Evolutionary conservation across 2,888 invertebrate genomes (phyloP), one percentile per base, ranked within the genome.

Genomic region (Xylocampa areola): DNA sequence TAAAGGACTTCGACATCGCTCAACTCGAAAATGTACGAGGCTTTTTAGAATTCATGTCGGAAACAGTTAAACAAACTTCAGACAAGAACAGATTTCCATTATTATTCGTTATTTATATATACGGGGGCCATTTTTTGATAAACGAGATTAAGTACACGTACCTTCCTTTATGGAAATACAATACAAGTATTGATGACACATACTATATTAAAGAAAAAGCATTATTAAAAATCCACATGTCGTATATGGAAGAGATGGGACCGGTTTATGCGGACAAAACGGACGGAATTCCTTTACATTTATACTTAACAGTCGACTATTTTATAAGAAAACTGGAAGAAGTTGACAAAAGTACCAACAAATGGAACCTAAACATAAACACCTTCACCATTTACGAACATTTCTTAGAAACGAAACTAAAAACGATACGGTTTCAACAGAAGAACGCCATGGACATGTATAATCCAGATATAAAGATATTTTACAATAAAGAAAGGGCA

Each of bases 331-430:
- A 53, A 21, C 33, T 73, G 7, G 54, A 47, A 23, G 13, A 39
- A 14, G 6, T 33, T 6, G 25, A 19, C 11, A 17, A 25, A 36
- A 43, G 11, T 1, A 16, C 23, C 0, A 21, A 21, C 0, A 54
- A 48, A 40, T 53, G 59, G 61, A 17, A 60, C 17, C n/a, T 68
- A 30, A 30, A 63, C 1, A 7, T 40, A 6, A 50, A 62, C 30
- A 49, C 52, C 4, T 54, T 41, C n/a, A 35, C 19, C 0, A 40
- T 68, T n/a, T 73, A 61, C 10, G 63, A 70, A 39, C 19, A 27
- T 2, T 68, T 63, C 36, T 14, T 73, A 8, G 55, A 59, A 44
- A 59, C 40, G 0, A 63, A 68, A 52, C 27, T 73, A 0, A 68
- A 54, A 23, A 54, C 21, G 19, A 55, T 57, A 43, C 39, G 54